Percentiles rank a stretch among this genome's conserved stretches.
Conservation (phyloP, 2,888 invertebrate species). For the Hypolimnas misippus region DNA sequence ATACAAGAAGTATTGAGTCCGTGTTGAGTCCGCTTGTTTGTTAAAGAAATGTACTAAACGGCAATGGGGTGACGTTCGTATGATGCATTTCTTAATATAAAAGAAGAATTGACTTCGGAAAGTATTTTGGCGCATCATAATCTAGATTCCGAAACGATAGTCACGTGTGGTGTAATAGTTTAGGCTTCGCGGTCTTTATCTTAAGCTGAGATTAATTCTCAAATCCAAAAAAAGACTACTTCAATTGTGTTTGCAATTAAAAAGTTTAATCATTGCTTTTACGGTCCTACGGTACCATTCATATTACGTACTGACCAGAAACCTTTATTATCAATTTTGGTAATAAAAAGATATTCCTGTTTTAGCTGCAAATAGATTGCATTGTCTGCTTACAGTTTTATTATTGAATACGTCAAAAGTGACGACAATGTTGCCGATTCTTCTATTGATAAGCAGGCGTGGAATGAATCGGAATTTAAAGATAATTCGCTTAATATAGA, state of each 20-base stretch:
- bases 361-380: slow-evolving; percentile 33
- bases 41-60: slow-evolving; percentile 32
- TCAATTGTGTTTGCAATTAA: slow-evolving; percentile 36
- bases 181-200: slow-evolving; percentile 10
- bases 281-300: slow-evolving; percentile 35
- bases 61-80: slow-evolving; percentile 14
- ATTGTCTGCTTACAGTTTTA: slow-evolving; percentile 23
- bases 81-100: slow-evolving; percentile 23
- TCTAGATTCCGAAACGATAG: background rate
- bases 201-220: slow-evolving; percentile 27
- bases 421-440: slow-evolving; percentile 17
- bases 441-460: background rate
- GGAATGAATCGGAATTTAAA: background rate
- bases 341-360: slow-evolving; percentile 34
- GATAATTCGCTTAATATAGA: background rate
- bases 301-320: slow-evolving; percentile 37
- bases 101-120: slow-evolving; percentile 23
- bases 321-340: slow-evolving; percentile 36
- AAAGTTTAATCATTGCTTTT: slow-evolving; percentile 42
- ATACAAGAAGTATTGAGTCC: slow-evolving; percentile 24
- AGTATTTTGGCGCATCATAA: slow-evolving; percentile 19
- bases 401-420: slow-evolving; percentile 15
- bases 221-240: slow-evolving; percentile 36
- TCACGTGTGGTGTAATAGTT: slow-evolving; percentile 25
- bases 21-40: slow-evolving; percentile 29